Conservation (phyloP, 30 jellyfish, hydroid and myxozoan genomes). For the Nemopilema nomurai region DNA sequence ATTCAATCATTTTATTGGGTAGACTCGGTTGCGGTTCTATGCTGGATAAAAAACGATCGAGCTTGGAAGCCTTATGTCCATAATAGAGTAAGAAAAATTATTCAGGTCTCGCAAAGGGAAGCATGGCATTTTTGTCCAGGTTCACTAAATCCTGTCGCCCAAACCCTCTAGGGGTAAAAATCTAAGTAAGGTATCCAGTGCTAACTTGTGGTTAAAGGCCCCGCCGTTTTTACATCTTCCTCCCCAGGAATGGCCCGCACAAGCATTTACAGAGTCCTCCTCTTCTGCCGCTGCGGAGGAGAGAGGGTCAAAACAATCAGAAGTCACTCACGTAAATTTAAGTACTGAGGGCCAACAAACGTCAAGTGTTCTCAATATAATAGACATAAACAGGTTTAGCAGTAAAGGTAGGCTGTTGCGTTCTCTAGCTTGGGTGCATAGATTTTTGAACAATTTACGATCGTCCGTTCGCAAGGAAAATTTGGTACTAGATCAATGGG, state of each 20-base stretch:
- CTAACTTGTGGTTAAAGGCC: conserved; percentile 34
- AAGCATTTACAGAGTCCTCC: neutral
- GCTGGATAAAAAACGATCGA: conserved; percentile 39
- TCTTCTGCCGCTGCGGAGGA: conserved; percentile 22
- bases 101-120: neutral
- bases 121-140: conserved; percentile 49
- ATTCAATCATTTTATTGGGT: conserved; percentile 27
- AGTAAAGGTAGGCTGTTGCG: conserved; percentile 12
- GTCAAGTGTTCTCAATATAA: conserved; percentile 1
- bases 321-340: neutral
- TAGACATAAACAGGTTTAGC: conserved; percentile 19
- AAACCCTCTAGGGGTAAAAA: conserved; percentile 25
- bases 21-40: conserved; percentile 25
- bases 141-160: conserved; percentile 19
- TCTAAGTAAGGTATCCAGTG: neutral
- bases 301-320: conserved; percentile 1
- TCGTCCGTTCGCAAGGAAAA: neutral
- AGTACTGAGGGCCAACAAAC: neutral
- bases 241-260: conserved; percentile 18
- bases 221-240: conserved; percentile 4
- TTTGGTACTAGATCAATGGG: neutral
- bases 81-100: conserved; percentile 19
- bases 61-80: conserved; percentile 7
- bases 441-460: conserved; percentile 6
- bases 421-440: conserved; percentile 18